phyloP scores from a whole-genome alignment of 1,140 invertebrate genomes.

The Paraescarpia echinospica region DNA sequence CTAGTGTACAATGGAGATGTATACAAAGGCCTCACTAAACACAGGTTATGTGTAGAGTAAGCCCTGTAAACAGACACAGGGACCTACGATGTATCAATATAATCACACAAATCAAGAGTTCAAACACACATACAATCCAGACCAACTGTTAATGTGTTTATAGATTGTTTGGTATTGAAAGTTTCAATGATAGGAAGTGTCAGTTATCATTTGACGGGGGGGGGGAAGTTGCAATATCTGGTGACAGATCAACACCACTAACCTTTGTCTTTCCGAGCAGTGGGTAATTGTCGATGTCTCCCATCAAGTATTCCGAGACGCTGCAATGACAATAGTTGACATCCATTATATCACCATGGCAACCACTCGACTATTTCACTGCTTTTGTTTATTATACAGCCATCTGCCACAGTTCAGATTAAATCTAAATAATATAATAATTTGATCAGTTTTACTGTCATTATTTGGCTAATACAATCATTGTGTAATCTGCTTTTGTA shows the following conservation, averaged over 20 bases:
- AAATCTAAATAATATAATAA: background rate
- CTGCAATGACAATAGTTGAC: conserved; percentile 45
- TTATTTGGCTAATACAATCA: background rate
- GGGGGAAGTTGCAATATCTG: background rate
- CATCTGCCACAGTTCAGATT: background rate
- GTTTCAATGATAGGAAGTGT: too few species aligned
- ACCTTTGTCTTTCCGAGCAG: conserved; percentile 53
- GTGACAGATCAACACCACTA: conserved; percentile 23
- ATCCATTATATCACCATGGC: background rate
- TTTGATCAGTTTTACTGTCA: background rate
- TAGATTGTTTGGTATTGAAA: too few species aligned
- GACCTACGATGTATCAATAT: too few species aligned
- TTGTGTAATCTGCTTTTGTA: background rate
- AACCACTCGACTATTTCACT: background rate
- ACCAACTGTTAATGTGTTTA: too few species aligned
- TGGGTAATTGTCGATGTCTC: conserved; percentile 58
- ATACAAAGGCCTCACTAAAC: too few species aligned
- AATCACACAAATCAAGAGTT: too few species aligned
- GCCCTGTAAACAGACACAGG: too few species aligned
- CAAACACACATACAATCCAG: too few species aligned
- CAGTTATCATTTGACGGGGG: too few species aligned
- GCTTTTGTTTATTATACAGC: background rate
- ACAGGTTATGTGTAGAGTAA: too few species aligned
- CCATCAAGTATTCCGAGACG: conserved; percentile 65
- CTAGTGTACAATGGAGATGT: too few species aligned